These are phyloP conservation scores for Petrocephalus microphthalmus DNA, from an alignment of 2,113 vertebrate species.

Conservation along the genomic window DNA sequence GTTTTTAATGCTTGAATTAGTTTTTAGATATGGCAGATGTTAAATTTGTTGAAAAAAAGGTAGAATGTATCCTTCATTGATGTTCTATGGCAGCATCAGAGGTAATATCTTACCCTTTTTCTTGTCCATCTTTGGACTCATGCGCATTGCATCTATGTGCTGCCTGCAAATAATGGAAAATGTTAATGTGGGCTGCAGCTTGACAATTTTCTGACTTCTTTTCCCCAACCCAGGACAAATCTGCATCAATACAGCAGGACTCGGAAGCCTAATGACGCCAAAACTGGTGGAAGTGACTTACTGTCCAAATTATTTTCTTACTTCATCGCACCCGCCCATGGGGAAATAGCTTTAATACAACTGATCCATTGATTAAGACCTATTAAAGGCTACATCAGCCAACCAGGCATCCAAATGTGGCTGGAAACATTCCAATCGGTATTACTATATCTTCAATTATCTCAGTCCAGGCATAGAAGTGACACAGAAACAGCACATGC, in stretches of 20 bases:
- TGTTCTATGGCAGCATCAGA: background rate
- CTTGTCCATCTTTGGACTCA: conserved; percentile 65
- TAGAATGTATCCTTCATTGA: background rate
- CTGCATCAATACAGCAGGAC: background rate
- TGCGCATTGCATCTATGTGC: conserved; percentile 19
- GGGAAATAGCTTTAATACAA: background rate
- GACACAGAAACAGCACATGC: background rate
- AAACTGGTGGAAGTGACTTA: background rate
- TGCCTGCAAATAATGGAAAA: conserved; percentile 34
- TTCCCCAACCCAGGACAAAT: background rate
- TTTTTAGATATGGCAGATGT: conserved; percentile 4
- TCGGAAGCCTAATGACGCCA: background rate
- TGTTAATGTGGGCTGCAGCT: background rate
- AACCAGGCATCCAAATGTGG: background rate
- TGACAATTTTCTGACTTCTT: background rate
- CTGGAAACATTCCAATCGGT: background rate
- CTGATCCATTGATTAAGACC: background rate
- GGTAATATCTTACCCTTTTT: conserved; percentile 64
- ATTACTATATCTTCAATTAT: background rate
- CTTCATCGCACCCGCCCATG: background rate
- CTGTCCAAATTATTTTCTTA: background rate
- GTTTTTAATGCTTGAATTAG: background rate
- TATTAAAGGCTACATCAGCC: background rate
- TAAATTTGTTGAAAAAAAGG: background rate
- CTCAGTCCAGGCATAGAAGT: background rate